Conservation (phyloP, 1,140 invertebrate species). For the Brachionus plicatilis region DNA sequence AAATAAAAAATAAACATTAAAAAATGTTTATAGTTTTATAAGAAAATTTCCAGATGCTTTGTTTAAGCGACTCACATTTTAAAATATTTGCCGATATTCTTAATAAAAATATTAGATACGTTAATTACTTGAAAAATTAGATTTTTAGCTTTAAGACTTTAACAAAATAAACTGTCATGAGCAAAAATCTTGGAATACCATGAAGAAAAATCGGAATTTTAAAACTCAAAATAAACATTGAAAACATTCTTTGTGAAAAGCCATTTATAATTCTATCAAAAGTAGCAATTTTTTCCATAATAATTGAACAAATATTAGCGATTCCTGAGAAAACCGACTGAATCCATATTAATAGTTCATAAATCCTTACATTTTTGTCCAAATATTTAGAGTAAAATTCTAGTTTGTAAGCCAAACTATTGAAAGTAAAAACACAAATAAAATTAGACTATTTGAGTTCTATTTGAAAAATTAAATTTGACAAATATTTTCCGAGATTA, state of each 20-base stretch:
- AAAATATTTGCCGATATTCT: too few relatives aligned
- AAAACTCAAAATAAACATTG: neutral
- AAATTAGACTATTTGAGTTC: neutral
- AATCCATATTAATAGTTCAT: neutral
- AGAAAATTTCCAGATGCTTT: too few relatives aligned
- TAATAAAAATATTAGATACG: too few relatives aligned
- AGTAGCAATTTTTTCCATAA: neutral
- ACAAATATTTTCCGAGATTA: too few relatives aligned
- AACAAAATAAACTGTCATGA: neutral
- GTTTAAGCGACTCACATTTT: too few relatives aligned
- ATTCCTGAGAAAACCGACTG: slow-evolving; percentile 11
- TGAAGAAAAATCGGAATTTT: neutral
- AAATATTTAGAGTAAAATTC: neutral
- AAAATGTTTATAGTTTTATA: too few relatives aligned
- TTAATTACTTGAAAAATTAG: too few relatives aligned
- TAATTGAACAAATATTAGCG: slow-evolving; percentile 1
- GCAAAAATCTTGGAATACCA: neutral
- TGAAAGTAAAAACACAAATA: neutral
- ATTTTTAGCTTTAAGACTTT: neutral
- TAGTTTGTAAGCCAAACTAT: neutral
- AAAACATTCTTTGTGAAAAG: neutral
- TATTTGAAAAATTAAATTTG: neutral
- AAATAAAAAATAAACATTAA: too few relatives aligned
- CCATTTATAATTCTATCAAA: neutral
- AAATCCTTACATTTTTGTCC: neutral